A percentile compares a stretch with the other conserved stretches of the same genome.
These are phyloP conservation scores for Leptarthrus brevirostris DNA, from an alignment of 2,888 invertebrate species.

Conservation along the genomic window DNA sequence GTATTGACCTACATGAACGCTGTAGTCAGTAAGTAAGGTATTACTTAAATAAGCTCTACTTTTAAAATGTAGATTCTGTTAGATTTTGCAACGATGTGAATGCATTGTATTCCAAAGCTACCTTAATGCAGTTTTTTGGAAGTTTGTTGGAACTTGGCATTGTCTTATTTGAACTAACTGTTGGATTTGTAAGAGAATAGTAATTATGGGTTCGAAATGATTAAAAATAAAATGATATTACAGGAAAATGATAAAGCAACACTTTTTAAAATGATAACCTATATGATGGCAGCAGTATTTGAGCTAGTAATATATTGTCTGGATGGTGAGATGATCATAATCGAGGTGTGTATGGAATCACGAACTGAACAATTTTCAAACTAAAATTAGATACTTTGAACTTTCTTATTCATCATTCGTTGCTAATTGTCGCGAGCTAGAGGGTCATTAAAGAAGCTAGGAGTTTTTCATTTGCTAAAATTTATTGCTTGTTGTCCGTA, in stretches of 20 bases:
- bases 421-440: no score
- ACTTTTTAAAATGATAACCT: neutral
- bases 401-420: no score
- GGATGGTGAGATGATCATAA: slow-evolving; percentile 4
- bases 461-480: no score
- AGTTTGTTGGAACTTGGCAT: neutral
- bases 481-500: no score
- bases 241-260: slow-evolving; percentile 8
- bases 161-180: neutral
- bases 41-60: no score
- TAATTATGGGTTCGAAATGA: no score
- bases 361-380: neutral
- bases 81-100: slow-evolving; percentile 32
- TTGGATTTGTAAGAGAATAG: neutral
- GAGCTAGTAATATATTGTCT: slow-evolving; percentile 10
- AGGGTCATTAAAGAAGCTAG: no score
- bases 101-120: neutral
- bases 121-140: slow-evolving; percentile 7
- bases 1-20: neutral
- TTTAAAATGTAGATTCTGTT: neutral
- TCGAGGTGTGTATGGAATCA: neutral
- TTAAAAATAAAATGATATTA: neutral
- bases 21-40: neutral
- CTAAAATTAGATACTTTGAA: no score
- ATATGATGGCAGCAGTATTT: neutral